phyloP scores from a whole-genome alignment of 1,140 invertebrate species.

The Drosophila guanche region DNA sequence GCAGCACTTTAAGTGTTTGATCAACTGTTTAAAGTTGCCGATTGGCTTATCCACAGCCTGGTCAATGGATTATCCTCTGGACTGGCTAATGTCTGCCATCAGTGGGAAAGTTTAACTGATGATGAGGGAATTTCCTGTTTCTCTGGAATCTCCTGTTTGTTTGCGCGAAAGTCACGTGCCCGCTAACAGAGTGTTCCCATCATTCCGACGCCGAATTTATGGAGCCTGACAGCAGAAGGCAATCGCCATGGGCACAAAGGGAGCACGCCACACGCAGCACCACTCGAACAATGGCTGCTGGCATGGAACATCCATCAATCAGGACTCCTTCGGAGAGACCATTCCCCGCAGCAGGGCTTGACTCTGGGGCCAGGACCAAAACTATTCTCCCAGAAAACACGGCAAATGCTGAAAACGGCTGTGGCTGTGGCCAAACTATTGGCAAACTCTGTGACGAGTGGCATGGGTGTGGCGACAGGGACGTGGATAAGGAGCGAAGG shows the following conservation, averaged over 20 bases:
- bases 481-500: constrained; percentile 27
- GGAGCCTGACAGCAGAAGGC: constrained; percentile 15
- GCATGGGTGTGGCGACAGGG: constrained; percentile 20
- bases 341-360: constrained; percentile 14
- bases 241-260: constrained; percentile 1
- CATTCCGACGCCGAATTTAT: constrained; percentile 19
- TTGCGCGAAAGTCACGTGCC: constrained; percentile 27
- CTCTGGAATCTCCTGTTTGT: neutral
- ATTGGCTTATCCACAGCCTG: constrained; percentile 23
- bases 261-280: too few species aligned
- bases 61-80: constrained; percentile 13
- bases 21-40: constrained; percentile 71
- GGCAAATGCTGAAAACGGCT: constrained; percentile 17
- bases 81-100: neutral
- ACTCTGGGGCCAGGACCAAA: constrained; percentile 12
- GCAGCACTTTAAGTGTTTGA: constrained; percentile 68
- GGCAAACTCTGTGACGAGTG: constrained; percentile 46
- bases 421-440: constrained; percentile 47
- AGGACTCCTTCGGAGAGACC: constrained; percentile 31
- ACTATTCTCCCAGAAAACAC: constrained; percentile 40
- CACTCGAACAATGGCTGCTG: constrained; percentile 34
- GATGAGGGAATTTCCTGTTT: constrained; percentile 1
- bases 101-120: constrained; percentile 5
- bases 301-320: constrained; percentile 43
- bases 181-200: constrained; percentile 23